A percentile compares a stretch with the other conserved stretches of the same genome.
Conservation (phyloP, 2,888 invertebrate genomes). For the Junonia oenone region DNA sequence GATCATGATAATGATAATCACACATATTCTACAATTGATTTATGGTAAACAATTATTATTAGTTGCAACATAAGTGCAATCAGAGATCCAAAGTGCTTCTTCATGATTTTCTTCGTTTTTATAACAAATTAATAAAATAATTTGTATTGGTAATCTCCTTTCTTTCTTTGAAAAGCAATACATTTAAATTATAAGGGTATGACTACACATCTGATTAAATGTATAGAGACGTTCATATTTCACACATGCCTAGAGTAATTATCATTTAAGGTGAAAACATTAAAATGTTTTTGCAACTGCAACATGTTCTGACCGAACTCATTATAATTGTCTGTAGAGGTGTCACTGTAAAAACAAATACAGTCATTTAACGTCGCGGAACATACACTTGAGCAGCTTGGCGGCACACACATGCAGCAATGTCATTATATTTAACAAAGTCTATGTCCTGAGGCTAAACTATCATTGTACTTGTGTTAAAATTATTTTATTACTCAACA, state of each 20-base stretch:
- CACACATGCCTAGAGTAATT: slow-evolving; percentile 67
- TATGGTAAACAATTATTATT: background rate
- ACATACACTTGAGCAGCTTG: slow-evolving; percentile 34
- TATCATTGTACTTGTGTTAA: background rate
- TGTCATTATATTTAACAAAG: background rate
- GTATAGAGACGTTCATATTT: slow-evolving; percentile 31
- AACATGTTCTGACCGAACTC: slow-evolving; percentile 64
- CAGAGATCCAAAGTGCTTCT: background rate
- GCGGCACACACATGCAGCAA: slow-evolving; percentile 42
- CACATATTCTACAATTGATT: background rate
- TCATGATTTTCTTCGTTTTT: background rate
- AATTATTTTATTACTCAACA: background rate
- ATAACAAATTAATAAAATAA: background rate
- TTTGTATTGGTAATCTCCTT: slow-evolving; percentile 1
- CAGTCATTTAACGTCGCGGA: slow-evolving; percentile 64
- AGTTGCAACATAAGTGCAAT: background rate
- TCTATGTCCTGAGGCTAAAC: background rate
- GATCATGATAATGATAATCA: background rate
- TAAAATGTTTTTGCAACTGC: slow-evolving; percentile 74
- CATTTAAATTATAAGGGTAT: slow-evolving; percentile 11
- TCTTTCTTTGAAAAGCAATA: slow-evolving; percentile 15
- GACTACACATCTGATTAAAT: slow-evolving; percentile 20
- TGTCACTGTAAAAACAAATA: slow-evolving; percentile 79
- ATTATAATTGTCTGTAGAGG: slow-evolving; percentile 73
- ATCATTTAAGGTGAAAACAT: slow-evolving; percentile 66